phyloP scores from a whole-genome alignment of 2,113 vertebrate genomes.

The Narcine bancroftii region DNA sequence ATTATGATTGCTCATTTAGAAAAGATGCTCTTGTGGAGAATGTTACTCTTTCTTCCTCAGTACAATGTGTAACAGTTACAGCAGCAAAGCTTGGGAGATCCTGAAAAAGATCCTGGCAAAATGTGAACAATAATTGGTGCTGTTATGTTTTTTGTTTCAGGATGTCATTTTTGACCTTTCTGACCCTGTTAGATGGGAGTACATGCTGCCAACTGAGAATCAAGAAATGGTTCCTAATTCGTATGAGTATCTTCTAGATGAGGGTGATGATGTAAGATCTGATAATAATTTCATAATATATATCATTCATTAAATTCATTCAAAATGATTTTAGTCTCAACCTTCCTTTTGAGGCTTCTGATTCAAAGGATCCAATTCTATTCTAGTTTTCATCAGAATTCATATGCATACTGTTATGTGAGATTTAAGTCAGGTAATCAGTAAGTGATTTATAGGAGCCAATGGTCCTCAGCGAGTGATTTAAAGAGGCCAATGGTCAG shows the following conservation, averaged over 20 bases:
- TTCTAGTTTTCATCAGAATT: not conserved
- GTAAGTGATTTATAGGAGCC: too few relatives aligned
- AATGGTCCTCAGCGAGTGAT: too few relatives aligned
- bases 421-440: too few relatives aligned
- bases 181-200: constrained; percentile 69
- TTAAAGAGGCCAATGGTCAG: too few relatives aligned
- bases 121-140: not conserved
- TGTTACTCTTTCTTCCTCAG: not conserved
- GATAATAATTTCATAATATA: not conserved
- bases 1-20: not conserved
- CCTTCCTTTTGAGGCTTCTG: not conserved
- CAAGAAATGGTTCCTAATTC: constrained; percentile 43
- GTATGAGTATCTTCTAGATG: constrained; percentile 39
- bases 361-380: not conserved
- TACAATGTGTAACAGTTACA: not conserved
- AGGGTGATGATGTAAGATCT: constrained; percentile 47
- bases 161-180: constrained; percentile 71
- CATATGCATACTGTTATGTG: too few relatives aligned
- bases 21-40: not conserved
- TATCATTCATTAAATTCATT: not conserved
- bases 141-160: constrained; percentile 48
- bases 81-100: not conserved
- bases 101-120: not conserved
- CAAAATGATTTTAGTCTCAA: not conserved
- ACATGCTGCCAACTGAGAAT: constrained; percentile 52